Evolutionary conservation across 2,888 invertebrate genomes (phyloP).

Genomic region (Halocaridina rubra): DNA sequence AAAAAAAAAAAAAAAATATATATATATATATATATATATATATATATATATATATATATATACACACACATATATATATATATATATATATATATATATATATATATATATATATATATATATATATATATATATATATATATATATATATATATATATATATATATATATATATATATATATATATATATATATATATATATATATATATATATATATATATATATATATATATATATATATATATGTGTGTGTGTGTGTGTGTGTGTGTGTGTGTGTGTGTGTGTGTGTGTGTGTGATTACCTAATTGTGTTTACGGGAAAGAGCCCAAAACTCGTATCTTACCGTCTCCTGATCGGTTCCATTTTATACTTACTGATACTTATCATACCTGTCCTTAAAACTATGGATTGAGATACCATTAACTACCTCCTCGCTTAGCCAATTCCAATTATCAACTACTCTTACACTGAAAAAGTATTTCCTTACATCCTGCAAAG

Average conservation of each 20-base stretch:
- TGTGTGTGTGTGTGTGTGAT: background rate
- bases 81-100: background rate
- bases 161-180: background rate
- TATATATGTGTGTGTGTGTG: conserved; percentile 3
- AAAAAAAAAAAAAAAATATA: background rate
- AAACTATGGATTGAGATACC: no score
- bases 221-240: conserved; percentile 8
- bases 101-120: background rate
- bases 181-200: background rate
- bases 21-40: background rate
- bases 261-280: conserved; percentile 1
- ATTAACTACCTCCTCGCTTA: no score
- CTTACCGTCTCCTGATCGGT: background rate
- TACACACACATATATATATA: background rate
- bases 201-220: background rate
- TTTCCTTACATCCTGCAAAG: no score
- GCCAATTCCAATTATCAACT: no score
- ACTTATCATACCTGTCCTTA: no score
- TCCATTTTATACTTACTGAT: no score
- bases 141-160: conserved; percentile 6
- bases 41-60: background rate
- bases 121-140: background rate
- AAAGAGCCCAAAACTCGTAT: no score
- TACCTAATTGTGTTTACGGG: background rate
- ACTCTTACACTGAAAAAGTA: no score